Conservation (phyloP, 2,113 vertebrate genomes). For the Amia ocellicauda region DNA sequence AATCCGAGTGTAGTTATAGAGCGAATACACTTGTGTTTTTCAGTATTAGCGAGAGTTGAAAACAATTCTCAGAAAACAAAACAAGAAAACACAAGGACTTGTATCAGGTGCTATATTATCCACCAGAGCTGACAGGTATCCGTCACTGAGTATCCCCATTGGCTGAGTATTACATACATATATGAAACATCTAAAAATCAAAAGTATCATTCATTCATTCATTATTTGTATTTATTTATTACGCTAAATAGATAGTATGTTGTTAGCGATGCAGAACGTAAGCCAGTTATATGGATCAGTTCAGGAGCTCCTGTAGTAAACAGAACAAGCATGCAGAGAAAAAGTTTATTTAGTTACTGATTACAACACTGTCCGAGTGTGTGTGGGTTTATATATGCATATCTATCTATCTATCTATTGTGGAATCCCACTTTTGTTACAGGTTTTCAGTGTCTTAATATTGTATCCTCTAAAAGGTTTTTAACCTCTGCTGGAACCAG, state of each 20-base stretch:
- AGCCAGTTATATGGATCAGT: slow-evolving; percentile 26
- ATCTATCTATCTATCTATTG: slow-evolving; percentile 3
- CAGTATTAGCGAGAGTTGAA: too few species aligned
- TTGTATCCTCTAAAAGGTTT: not conserved
- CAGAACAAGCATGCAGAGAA: slow-evolving; percentile 17
- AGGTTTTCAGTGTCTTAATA: not conserved
- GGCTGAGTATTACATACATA: too few species aligned
- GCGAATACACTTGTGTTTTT: too few species aligned
- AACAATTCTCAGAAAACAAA: too few species aligned
- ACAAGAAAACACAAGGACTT: too few species aligned
- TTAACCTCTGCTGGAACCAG: too few species aligned
- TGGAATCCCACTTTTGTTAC: not conserved
- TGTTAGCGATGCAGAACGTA: slow-evolving; percentile 37
- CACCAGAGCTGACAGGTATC: not conserved
- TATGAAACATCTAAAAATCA: too few species aligned
- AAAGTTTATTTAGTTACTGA: slow-evolving; percentile 32
- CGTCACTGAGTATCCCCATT: not conserved
- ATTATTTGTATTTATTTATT: slow-evolving; percentile 20
- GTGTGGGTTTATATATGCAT: slow-evolving; percentile 22
- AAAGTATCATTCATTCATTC: too few species aligned
- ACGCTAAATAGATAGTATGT: too few species aligned
- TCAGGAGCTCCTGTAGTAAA: slow-evolving; percentile 33
- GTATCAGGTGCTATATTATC: not conserved
- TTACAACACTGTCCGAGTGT: slow-evolving; percentile 24
- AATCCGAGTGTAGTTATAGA: too few species aligned